Evolutionary conservation across 2,797 vertebrate species (phyloP), one percentile per base, ranked within the genome.

Genomic region (Aplochiton taeniatus): DNA sequence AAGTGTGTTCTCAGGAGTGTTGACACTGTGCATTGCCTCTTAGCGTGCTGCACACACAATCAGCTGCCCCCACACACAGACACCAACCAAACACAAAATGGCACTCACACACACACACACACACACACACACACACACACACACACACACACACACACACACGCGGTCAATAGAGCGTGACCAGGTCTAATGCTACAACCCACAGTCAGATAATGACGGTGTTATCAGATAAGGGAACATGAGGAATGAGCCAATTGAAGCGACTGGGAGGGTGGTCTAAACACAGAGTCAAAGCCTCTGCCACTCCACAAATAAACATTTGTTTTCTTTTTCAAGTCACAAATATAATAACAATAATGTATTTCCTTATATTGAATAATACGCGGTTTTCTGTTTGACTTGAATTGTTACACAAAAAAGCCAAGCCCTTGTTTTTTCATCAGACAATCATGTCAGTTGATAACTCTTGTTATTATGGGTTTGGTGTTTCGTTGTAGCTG

Each of bases 211-310:
- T 94, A 94, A 93, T 91, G 86, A 91, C 86, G 81, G 81, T 79
- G 76, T 91, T 93, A 94, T 95, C 92, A 94, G 95, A 96, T 95
- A 95, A 95, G 90, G 89, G 85, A 87, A 82, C 87, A 87, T 92
- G 94, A 96, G 90, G 91, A 92, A 96, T 93, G 90, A 89, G 85
- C 79, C 83, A 82, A 89, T 91, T 92, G 93, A 91, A 88, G 81
- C 80, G 86, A 79, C 86, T 85, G 85, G 89, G 90, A 85, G 85
- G 94, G 94, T 95, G 94, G 94, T 95, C 95, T 82, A 68, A 73
- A 75, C 76, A 70, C 83, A 60, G 63, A 54, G 17, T 20, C 55
- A 41, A 42, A 53, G 46, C 41, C 12, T 52, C 63, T 68, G 50
- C 57, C 68, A 65, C 61, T 16, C 75, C 78, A 78, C 60, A 78